phyloP scores from a whole-genome alignment of 2,888 invertebrate genomes.

The Pyrgus malvae region DNA sequence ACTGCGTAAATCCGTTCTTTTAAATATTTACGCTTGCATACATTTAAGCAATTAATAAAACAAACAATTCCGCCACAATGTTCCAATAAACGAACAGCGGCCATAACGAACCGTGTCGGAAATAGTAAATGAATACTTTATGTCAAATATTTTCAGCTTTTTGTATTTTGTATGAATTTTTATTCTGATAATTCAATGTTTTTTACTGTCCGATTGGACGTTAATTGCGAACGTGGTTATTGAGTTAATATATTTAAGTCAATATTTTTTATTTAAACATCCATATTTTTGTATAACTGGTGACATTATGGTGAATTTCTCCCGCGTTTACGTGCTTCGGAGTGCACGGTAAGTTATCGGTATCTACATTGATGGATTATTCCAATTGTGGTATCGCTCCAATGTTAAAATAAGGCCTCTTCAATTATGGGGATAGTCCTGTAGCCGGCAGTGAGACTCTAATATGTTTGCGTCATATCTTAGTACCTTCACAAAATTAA shows the following conservation, averaged over 20 bases:
- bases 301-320: too few species aligned
- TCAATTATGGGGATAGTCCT: too few species aligned
- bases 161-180: constrained; percentile 2
- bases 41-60: constrained; percentile 23
- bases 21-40: constrained; percentile 1
- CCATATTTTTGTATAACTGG: too few species aligned
- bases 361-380: too few species aligned
- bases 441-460: too few species aligned
- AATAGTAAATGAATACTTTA: constrained; percentile 22
- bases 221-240: background rate
- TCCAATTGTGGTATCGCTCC: too few species aligned
- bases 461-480: too few species aligned
- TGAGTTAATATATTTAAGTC: background rate
- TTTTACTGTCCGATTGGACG: background rate
- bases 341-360: too few species aligned
- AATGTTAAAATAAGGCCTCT: too few species aligned
- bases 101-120: constrained; percentile 19
- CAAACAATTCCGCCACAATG: constrained; percentile 17
- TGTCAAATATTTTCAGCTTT: constrained; percentile 11
- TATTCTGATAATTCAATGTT: constrained; percentile 1
- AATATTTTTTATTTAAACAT: too few species aligned
- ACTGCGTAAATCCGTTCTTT: background rate
- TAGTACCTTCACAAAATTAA: too few species aligned
- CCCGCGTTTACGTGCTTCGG: too few species aligned
- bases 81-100: constrained; percentile 15